phyloP scores from a whole-genome alignment of 1,140 invertebrate genomes.

The Cotesia vestalis region DNA sequence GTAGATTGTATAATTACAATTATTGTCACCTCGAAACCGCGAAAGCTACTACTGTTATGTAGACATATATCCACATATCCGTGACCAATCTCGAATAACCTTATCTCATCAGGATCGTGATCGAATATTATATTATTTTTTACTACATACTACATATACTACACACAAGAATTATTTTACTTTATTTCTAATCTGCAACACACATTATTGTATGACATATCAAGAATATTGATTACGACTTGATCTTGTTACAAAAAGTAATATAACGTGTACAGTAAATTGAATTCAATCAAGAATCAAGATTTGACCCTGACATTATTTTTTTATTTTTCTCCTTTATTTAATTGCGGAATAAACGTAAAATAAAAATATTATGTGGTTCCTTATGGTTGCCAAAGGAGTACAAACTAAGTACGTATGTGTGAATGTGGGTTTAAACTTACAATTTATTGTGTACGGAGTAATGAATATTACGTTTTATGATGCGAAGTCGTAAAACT shows the following conservation, averaged over 20 bases:
- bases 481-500: neutral
- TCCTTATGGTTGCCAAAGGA: neutral
- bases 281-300: conserved; percentile 9
- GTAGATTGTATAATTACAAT: neutral
- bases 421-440: no score
- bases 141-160: no score
- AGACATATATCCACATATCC: conserved; percentile 39
- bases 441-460: no score
- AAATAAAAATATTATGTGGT: neutral
- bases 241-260: conserved; percentile 22
- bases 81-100: conserved; percentile 46
- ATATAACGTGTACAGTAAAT: neutral
- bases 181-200: no score
- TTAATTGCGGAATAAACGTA: neutral
- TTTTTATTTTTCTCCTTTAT: neutral
- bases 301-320: conserved; percentile 28
- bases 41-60: neutral
- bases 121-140: conserved; percentile 5
- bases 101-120: conserved; percentile 1
- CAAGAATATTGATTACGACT: conserved; percentile 29
- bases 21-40: no score
- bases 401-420: neutral
- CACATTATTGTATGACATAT: conserved; percentile 19
- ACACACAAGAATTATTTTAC: no score
- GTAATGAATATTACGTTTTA: no score